Evolutionary conservation across 2,888 invertebrate genomes (phyloP), one percentile per base, ranked within the genome.

Genomic region (Lasius fuliginosus): DNA sequence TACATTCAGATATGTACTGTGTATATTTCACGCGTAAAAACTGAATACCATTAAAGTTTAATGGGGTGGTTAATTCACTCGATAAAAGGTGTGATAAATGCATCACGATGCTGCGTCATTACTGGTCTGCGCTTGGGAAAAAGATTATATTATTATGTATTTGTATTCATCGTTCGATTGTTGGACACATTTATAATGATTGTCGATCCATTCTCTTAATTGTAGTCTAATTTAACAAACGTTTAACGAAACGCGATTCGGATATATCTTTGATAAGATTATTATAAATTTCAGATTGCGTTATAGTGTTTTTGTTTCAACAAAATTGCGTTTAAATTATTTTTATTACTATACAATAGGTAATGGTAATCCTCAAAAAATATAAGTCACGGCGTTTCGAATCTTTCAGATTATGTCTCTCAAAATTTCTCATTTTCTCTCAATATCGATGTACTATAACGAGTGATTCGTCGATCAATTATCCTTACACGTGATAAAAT

Each of bases 1-100:
- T 83, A 71, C 85, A 86, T 84, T 86, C 86, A 36, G 81, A 75
- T 85, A 84, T 68, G 73, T 81, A 58, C 71, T 74, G 82, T 85
- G 79, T 86, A 87, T 53, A 85, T 85, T 77, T 86, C 71, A 56
- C 67, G 84, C 73, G 89, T 88, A 89, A 90, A 89, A 90, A 90
- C 84, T 83, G 83, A 89, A 88, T 88, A 85, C 86, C 91, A 90
- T 90, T 90, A 90, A 87, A 86, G 85, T 89, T 83, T 89, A 90
- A 90, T 90, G 91, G 89, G 81, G 64, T 82, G 81, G 86, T 69
- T 89, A 90, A 90, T 90, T 90, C 60, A 89, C 67, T 68, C 86
- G 87, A 84, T 81, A 84, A 90, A 90, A 89, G 89, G 87, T 88
- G 83, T 83, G 36, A 36, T 36, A 84, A 89, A 90, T 67, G 82